Percentiles rank a stretch among this genome's conserved stretches.
phyloP scores from a whole-genome alignment of 1,140 invertebrate species.

The Drosophila mauritiana region DNA sequence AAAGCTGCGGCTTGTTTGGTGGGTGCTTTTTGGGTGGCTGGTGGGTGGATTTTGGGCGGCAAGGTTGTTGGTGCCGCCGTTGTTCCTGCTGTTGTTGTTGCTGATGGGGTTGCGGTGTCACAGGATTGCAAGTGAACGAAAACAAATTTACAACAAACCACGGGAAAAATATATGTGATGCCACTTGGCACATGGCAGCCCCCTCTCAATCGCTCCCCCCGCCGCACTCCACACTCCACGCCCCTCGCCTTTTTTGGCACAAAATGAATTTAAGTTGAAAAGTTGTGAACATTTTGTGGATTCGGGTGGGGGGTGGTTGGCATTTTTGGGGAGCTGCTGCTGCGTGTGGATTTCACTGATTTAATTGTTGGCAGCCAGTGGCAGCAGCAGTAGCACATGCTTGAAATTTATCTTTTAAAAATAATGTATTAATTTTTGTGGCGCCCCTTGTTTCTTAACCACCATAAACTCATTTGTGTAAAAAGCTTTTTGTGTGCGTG shows the following conservation, averaged over 20 bases:
- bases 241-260: conserved; percentile 37
- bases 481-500: conserved; percentile 61
- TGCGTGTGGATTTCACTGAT: conserved; percentile 82
- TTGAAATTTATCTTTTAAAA: conserved; percentile 81
- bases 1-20: conserved; percentile 53
- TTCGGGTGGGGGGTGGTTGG: neutral
- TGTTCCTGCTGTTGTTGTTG: conserved; percentile 16
- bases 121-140: conserved; percentile 79
- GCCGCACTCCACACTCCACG: too few relatives aligned
- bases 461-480: conserved; percentile 81
- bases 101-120: conserved; percentile 63
- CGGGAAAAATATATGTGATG: conserved; percentile 74
- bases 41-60: neutral
- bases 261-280: conserved; percentile 83
- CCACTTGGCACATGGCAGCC: conserved; percentile 49
- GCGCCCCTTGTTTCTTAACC: conserved; percentile 25
- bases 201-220: conserved; percentile 1
- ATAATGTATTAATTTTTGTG: conserved; percentile 82
- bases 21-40: neutral
- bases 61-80: neutral
- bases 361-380: conserved; percentile 67
- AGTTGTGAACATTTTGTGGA: conserved; percentile 79
- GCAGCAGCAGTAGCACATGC: conserved; percentile 28
- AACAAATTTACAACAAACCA: conserved; percentile 83
- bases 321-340: conserved; percentile 19